These are phyloP conservation scores for Atherix ibis DNA, from an alignment of 2,888 invertebrate genomes.

Conservation along the genomic window DNA sequence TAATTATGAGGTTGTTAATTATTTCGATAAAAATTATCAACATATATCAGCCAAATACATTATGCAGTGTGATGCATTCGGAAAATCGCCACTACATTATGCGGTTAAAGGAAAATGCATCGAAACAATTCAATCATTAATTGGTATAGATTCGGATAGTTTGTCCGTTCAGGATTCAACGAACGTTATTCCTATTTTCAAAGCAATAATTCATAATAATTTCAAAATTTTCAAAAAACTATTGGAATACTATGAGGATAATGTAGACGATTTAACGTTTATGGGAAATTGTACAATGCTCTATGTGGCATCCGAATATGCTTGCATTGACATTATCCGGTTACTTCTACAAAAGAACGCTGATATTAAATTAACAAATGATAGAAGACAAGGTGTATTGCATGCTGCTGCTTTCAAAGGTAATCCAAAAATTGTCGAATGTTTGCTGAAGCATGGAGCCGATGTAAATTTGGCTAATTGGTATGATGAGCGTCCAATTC, in stretches of 20 bases:
- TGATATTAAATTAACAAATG: constrained; percentile 3
- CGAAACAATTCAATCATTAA: neutral
- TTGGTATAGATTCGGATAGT: neutral
- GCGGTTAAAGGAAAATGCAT: neutral
- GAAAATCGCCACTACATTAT: neutral
- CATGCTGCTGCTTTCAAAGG: neutral
- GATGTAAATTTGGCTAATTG: constrained; percentile 3
- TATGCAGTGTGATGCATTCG: neutral
- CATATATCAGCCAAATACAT: too few relatives aligned
- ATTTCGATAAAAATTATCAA: neutral
- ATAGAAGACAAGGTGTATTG: neutral
- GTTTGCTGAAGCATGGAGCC: constrained; percentile 4
- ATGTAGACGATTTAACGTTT: neutral
- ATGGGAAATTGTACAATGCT: neutral
- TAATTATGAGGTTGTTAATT: neutral
- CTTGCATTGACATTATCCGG: too few relatives aligned
- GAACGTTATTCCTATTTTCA: neutral
- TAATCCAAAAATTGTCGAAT: neutral
- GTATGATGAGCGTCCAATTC: constrained; percentile 2
- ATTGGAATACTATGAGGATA: neutral
- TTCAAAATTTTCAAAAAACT: neutral
- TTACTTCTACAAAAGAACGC: too few relatives aligned
- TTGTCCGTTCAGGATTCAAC: too few relatives aligned
- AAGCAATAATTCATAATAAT: neutral
- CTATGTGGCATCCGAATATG: too few relatives aligned